A percentile compares a stretch with the other conserved stretches of the same genome.
Evolutionary conservation across 2,797 vertebrate genomes (phyloP).

Genomic region (Scarus forsteni): DNA sequence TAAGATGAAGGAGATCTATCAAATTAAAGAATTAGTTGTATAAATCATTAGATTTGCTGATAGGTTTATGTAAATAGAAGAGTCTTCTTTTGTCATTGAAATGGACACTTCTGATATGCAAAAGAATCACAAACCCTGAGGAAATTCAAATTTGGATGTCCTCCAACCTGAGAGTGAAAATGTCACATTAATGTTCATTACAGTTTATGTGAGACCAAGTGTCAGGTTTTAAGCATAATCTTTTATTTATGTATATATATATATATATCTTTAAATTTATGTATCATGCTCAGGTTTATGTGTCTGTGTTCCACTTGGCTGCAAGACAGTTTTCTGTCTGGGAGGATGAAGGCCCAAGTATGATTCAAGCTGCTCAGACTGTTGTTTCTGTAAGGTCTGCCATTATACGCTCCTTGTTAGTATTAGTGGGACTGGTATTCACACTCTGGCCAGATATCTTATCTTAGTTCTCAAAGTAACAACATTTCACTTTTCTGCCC

Average conservation of each 20-base stretch:
- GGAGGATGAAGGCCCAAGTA: background rate
- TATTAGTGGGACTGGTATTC: background rate
- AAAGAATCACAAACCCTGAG: background rate
- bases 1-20: no score
- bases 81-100: background rate
- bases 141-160: background rate
- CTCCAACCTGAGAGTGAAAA: slow-evolving; percentile 2
- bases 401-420: background rate
- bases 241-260: background rate
- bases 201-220: slow-evolving; percentile 5
- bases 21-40: no score
- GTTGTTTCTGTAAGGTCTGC: background rate
- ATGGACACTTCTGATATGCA: background rate
- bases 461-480: no score
- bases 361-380: background rate
- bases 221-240: slow-evolving; percentile 1
- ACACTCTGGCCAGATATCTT: background rate
- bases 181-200: background rate
- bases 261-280: background rate
- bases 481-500: no score
- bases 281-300: background rate
- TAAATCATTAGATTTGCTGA: background rate
- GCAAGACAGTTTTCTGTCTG: background rate
- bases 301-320: background rate
- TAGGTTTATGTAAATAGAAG: background rate